phyloP scores from a whole-genome alignment of 2,888 invertebrate species.

The Prosapia bicincta region DNA sequence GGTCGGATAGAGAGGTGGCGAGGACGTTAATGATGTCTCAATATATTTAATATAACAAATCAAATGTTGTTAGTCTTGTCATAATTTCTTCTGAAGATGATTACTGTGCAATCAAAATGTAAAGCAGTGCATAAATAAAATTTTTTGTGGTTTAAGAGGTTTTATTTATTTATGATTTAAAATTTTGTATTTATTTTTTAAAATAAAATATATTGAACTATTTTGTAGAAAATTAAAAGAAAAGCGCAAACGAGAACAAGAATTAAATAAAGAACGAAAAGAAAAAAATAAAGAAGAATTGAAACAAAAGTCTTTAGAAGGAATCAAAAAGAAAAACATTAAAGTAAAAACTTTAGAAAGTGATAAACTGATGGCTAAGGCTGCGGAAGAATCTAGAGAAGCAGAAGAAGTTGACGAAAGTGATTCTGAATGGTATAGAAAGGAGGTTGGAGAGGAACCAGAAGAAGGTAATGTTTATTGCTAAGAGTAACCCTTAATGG shows the following conservation, averaged over 20 bases:
- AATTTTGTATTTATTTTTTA: too few species aligned
- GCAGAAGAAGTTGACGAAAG: slow-evolving; percentile 46
- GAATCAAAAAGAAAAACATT: slow-evolving; percentile 59
- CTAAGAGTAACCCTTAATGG: not conserved
- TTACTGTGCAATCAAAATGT: too few species aligned
- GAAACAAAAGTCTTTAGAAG: slow-evolving; percentile 65
- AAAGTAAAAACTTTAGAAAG: slow-evolving; percentile 43
- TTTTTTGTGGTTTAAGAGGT: too few species aligned
- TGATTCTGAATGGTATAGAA: slow-evolving; percentile 77
- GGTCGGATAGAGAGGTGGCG: too few species aligned
- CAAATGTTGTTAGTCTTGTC: too few species aligned
- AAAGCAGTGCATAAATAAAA: too few species aligned
- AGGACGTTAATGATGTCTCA: too few species aligned
- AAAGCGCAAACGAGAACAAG: slow-evolving; percentile 70
- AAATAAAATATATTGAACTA: slow-evolving; percentile 32
- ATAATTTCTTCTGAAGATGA: too few species aligned
- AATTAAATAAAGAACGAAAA: slow-evolving; percentile 66
- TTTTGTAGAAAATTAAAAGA: slow-evolving; percentile 64
- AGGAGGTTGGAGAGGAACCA: slow-evolving; percentile 86
- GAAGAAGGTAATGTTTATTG: slow-evolving; percentile 64
- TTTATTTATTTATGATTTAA: too few species aligned
- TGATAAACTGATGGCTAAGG: slow-evolving; percentile 47
- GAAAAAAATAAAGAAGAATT: slow-evolving; percentile 59
- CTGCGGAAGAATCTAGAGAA: slow-evolving; percentile 32
- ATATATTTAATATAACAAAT: too few species aligned